phyloP scores from a whole-genome alignment of 2,797 vertebrate species.

The Sebastes kiyomatsui region DNA sequence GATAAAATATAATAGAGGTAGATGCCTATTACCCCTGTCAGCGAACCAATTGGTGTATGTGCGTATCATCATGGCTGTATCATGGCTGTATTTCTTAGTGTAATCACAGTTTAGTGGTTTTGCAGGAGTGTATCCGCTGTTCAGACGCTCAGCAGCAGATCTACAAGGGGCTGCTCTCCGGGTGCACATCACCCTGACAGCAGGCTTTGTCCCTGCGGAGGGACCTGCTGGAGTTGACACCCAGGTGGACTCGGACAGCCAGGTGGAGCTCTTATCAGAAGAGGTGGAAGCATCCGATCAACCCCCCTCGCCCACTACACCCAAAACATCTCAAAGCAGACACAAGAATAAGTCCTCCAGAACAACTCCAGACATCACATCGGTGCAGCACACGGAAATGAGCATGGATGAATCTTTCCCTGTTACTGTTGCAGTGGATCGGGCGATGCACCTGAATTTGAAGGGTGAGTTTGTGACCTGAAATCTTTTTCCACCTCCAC shows the following conservation, averaged over 20 bases:
- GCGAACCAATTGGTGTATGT: no score
- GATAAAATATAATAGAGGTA: no score
- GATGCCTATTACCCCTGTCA: no score
- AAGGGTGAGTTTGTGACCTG: constrained; percentile 81
- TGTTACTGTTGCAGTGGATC: constrained; percentile 88
- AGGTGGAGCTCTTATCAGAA: constrained; percentile 57
- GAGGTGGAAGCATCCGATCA: constrained; percentile 48
- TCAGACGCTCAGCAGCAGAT: constrained; percentile 88
- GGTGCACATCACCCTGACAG: constrained; percentile 82
- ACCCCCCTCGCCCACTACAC: neutral
- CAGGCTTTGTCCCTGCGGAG: constrained; percentile 22
- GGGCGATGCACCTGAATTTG: constrained; percentile 93
- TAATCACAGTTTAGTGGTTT: constrained; percentile 26
- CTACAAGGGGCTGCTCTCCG: constrained; percentile 90
- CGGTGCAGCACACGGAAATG: neutral
- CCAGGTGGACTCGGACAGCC: constrained; percentile 69
- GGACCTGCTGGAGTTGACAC: neutral
- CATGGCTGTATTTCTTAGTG: neutral
- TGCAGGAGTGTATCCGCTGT: constrained; percentile 92
- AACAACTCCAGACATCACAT: constrained; percentile 40
- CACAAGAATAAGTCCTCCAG: constrained; percentile 34
- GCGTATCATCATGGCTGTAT: no score
- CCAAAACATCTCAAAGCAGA: constrained; percentile 21
- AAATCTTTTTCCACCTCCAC: neutral
- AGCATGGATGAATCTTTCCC: constrained; percentile 83